A percentile compares a stretch with the other conserved stretches of the same genome.
These are phyloP conservation scores for Diarsia dahlii DNA, from an alignment of 2,888 invertebrate species.

Conservation along the genomic window DNA sequence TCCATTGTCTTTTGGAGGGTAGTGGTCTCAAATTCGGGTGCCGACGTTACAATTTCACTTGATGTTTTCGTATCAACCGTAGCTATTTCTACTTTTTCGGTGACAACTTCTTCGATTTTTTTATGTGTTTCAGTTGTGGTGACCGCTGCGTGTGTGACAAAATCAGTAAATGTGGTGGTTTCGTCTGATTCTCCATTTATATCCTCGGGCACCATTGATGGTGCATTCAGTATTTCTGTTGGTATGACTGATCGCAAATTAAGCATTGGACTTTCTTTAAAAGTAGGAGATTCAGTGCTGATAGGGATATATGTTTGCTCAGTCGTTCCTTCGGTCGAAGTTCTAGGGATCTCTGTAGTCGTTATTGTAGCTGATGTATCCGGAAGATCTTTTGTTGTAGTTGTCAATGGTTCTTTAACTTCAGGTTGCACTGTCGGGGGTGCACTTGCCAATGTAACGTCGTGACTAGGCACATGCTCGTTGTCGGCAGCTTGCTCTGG, in stretches of 20 bases:
- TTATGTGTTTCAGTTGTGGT: conserved; percentile 61
- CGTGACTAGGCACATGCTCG: conserved; percentile 71
- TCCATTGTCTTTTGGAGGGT: conserved; percentile 58
- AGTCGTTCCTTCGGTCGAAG: conserved; percentile 63
- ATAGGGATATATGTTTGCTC: conserved; percentile 57
- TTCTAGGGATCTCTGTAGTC: conserved; percentile 70
- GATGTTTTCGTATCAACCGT: conserved; percentile 52
- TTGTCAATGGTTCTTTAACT: conserved; percentile 64
- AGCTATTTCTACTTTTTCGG: conserved; percentile 37
- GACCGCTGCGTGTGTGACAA: conserved; percentile 20
- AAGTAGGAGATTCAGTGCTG: conserved; percentile 67
- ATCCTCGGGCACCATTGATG: conserved; percentile 78
- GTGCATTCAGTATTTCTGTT: conserved; percentile 79
- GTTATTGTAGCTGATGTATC: conserved; percentile 65
- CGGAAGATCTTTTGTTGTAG: conserved; percentile 70
- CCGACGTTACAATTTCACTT: conserved; percentile 52
- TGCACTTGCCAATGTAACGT: conserved; percentile 70
- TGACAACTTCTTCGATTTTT: conserved; percentile 55
- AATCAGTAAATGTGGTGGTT: conserved; percentile 37
- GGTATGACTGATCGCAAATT: conserved; percentile 85
- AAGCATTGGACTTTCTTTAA: conserved; percentile 80
- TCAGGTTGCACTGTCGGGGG: conserved; percentile 69
- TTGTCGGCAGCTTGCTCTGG: conserved; percentile 79
- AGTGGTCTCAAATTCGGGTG: conserved; percentile 58
- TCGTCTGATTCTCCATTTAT: conserved; percentile 75